phyloP scores from a whole-genome alignment of 1,140 invertebrate genomes.

The Papilio xuthus region DNA sequence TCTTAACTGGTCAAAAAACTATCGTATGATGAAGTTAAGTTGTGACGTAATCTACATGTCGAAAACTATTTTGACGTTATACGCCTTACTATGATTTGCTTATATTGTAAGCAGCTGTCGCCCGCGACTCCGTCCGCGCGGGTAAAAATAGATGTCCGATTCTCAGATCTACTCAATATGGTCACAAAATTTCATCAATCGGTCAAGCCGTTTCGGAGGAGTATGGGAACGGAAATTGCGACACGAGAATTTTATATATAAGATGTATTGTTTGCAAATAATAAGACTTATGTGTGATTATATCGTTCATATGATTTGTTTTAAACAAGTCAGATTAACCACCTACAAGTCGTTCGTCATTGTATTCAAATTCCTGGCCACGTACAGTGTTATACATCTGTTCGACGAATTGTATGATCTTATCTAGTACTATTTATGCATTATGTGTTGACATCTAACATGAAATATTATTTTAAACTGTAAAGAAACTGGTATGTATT shows the following conservation, averaged over 20 bases:
- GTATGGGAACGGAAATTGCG: too few relatives aligned
- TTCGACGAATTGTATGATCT: conserved; percentile 31
- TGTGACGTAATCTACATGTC: conserved; percentile 8
- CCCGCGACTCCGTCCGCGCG: too few relatives aligned
- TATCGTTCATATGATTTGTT: conserved; percentile 56
- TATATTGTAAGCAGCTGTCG: too few relatives aligned
- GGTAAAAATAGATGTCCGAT: too few relatives aligned
- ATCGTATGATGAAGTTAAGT: not conserved
- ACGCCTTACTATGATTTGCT: conserved; percentile 25
- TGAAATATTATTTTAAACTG: not conserved
- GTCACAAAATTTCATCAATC: too few relatives aligned
- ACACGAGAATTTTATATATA: too few relatives aligned
- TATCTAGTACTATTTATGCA: conserved; percentile 33
- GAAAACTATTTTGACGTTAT: conserved; percentile 67
- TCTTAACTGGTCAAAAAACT: too few relatives aligned
- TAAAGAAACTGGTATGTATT: not conserved
- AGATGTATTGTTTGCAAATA: conserved; percentile 73
- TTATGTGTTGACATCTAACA: conserved; percentile 23
- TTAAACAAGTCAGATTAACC: conserved; percentile 52
- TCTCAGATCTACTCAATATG: too few relatives aligned
- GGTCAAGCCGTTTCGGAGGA: too few relatives aligned
- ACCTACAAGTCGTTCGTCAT: conserved; percentile 46
- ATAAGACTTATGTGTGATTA: conserved; percentile 59
- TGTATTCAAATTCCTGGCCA: conserved; percentile 69
- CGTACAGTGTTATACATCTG: conserved; percentile 39